Conservation (phyloP, 2,888 invertebrate genomes). For the Ctena decussata region DNA sequence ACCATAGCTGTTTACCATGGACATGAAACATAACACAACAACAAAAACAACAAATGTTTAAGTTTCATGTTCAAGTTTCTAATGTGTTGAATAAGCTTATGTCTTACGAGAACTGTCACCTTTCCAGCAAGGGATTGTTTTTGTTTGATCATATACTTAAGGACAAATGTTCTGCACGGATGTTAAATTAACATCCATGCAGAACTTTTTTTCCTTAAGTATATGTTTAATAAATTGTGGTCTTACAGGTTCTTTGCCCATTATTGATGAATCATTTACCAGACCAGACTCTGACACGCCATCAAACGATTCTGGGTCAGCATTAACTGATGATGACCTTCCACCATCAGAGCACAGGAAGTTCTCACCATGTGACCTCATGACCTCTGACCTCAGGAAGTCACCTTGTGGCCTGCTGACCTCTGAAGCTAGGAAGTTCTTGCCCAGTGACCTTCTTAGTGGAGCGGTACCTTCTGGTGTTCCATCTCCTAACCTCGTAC, state of each 20-base stretch:
- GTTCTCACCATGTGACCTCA: conserved; percentile 41
- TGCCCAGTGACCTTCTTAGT: conserved; percentile 68
- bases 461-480: conserved; percentile 81
- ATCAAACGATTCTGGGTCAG: conserved; percentile 77
- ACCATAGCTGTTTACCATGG: too few species aligned
- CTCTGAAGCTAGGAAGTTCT: conserved; percentile 37
- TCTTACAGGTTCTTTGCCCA: conserved; percentile 62
- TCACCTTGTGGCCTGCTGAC: not conserved
- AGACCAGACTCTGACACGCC: conserved; percentile 69
- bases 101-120: too few species aligned
- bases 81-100: too few species aligned
- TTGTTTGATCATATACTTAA: too few species aligned
- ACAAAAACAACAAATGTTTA: too few species aligned
- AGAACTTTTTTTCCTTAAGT: too few species aligned
- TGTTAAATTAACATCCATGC: too few species aligned
- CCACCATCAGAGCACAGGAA: conserved; percentile 39
- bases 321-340: conserved; percentile 60
- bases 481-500: conserved; percentile 81
- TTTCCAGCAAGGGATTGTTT: too few species aligned
- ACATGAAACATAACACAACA: too few species aligned
- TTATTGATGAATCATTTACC: conserved; percentile 54
- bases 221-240: too few species aligned
- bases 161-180: too few species aligned
- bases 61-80: too few species aligned
- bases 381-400: not conserved